These are phyloP conservation scores for Onthophagus sagittarius DNA, from an alignment of 2,888 invertebrate genomes.

Conservation along the genomic window DNA sequence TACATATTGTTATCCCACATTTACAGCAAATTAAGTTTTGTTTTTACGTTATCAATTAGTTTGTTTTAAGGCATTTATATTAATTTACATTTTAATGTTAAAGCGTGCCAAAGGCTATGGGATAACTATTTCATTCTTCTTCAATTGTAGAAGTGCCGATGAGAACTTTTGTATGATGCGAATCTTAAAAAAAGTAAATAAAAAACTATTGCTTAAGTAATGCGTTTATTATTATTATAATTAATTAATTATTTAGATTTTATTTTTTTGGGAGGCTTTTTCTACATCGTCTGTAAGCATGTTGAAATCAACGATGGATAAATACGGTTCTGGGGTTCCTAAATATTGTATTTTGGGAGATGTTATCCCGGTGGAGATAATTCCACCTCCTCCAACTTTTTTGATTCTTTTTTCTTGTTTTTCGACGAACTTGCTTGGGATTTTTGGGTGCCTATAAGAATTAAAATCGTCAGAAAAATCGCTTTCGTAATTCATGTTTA, in stretches of 20 bases:
- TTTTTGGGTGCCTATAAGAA: conserved; percentile 36
- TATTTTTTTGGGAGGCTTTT: conserved; percentile 37
- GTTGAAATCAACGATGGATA: conserved; percentile 63
- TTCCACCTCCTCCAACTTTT: conserved; percentile 11
- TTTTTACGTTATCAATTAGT: not conserved
- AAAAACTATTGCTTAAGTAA: not conserved
- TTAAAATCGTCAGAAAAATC: conserved; percentile 50
- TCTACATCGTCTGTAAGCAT: conserved; percentile 43
- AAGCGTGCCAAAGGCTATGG: not conserved
- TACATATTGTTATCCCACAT: too few relatives aligned
- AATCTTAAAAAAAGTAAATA: not conserved
- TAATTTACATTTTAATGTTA: not conserved
- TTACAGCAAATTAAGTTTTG: not conserved
- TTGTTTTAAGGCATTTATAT: not conserved
- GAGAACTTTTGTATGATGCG: not conserved
- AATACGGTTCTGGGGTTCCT: conserved; percentile 57
- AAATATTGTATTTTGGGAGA: conserved; percentile 39
- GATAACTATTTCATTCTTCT: not conserved
- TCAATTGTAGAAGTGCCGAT: not conserved
- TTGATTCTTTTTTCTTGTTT: conserved; percentile 16
- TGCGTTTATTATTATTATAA: conserved; percentile 30
- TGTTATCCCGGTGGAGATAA: conserved; percentile 27
- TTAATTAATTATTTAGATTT: too few relatives aligned
- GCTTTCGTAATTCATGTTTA: conserved; percentile 55
- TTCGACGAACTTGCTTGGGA: conserved; percentile 32